Evolutionary conservation across 1,140 invertebrate genomes (phyloP), one percentile per base, ranked within the genome.

Genomic region (Conus betulinus): DNA sequence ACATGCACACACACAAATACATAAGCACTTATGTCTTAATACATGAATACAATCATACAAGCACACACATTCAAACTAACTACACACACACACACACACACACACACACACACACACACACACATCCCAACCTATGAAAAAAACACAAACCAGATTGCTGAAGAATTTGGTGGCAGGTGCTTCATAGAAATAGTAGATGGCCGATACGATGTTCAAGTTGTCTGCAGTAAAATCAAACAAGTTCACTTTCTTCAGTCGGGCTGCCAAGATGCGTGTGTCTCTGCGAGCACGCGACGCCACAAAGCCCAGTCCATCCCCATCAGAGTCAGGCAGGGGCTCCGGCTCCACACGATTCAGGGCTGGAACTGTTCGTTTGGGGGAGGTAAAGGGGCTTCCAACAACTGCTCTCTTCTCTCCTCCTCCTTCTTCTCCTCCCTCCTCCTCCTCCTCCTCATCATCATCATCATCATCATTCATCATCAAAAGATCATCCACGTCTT

Each of bases 161-260:
- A 88, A 91, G 82, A 94, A 93, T 53, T 92, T 91, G 51, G 93
- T 91, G 0, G 93, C 91, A 51, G 93, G 92, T 25, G 94, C 94
- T 52, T 93, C 91, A 78, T 94, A 93, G 91, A 94, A 94, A 86
- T 90, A 93, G 86, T 92, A 92, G 27, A 94, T 85, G 17, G 93
- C 93, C 76, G 88, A 84, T 11, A 91, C 88, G 15, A 94, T 17
- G 60, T 90, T 92, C 25, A 94, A 91, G 15, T 84, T 90, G 53
- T 90, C 90, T 25, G 85, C 78, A 84, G 57, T 67, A 76, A 88
- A 88, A 51, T 89, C 83, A 87, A 90, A 91, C 82, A 92, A 71
- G 6, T 89, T 57, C 4, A 94, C 92, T 81, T 90, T 88, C 63
- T 89, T 91, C 57, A 92, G 88, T 81, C 91, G 92, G 20, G 89